A percentile compares a stretch with the other conserved stretches of the same genome.
Conservation (phyloP, 2,888 invertebrate genomes). For the Sturmia bella region DNA sequence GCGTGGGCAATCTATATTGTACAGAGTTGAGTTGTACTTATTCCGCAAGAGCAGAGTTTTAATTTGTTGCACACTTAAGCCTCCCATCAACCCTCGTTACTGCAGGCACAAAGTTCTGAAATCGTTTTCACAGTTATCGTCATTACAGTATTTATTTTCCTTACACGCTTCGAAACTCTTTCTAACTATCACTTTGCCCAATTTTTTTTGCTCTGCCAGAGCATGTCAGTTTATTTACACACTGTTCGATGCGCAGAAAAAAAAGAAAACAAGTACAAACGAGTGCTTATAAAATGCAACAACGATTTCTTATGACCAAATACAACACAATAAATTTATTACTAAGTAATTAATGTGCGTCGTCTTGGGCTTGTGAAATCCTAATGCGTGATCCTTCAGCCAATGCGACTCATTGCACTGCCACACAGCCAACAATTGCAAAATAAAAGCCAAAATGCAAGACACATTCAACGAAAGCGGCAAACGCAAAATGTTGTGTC, state of each 20-base stretch:
- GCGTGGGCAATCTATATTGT: too few relatives aligned
- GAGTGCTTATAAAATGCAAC: slow-evolving; percentile 35
- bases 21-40: too few relatives aligned
- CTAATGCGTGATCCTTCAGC: slow-evolving; percentile 62
- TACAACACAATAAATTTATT: slow-evolving; percentile 68
- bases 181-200: slow-evolving; percentile 11
- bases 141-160: neutral
- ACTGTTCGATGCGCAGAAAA: slow-evolving; percentile 10
- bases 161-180: slow-evolving; percentile 17
- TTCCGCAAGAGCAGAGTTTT: too few relatives aligned
- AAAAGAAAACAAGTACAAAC: slow-evolving; percentile 22
- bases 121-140: slow-evolving; percentile 38
- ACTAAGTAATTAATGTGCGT: slow-evolving; percentile 73
- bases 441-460: slow-evolving; percentile 38
- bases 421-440: neutral
- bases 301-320: slow-evolving; percentile 46
- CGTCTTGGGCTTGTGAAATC: slow-evolving; percentile 40
- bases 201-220: slow-evolving; percentile 5
- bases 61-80: too few relatives aligned
- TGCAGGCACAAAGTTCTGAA: slow-evolving; percentile 29
- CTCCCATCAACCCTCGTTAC: slow-evolving; percentile 14
- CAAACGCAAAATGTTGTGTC: slow-evolving; percentile 68
- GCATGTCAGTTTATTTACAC: slow-evolving; percentile 47
- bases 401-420: neutral
- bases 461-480: slow-evolving; percentile 51